A percentile compares a stretch with the other conserved stretches of the same genome.
phyloP scores from a whole-genome alignment of 2,113 vertebrate species.

The Sturnira hondurensis region DNA sequence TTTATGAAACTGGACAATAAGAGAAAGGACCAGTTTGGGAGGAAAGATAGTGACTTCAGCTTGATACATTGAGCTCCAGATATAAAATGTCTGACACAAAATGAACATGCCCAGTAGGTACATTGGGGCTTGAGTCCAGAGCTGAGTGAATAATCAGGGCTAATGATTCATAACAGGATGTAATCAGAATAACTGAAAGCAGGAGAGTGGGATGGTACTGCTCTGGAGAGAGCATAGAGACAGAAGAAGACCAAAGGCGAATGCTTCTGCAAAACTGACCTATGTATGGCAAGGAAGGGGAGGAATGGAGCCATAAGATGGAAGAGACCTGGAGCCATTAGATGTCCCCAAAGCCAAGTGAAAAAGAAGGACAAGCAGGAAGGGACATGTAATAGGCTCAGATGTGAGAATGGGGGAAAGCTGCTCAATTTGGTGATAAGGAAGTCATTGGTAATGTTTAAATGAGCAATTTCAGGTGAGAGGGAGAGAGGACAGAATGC shows the following conservation, averaged over 20 bases:
- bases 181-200: neutral
- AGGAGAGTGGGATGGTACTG: neutral
- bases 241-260: neutral
- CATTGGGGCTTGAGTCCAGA: neutral
- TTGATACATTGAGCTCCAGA: neutral
- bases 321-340: neutral
- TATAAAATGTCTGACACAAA: neutral
- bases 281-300: neutral
- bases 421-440: neutral
- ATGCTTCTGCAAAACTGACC: neutral
- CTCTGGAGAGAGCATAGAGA: neutral
- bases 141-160: neutral
- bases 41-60: neutral
- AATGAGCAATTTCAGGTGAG: neutral
- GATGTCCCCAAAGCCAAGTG: neutral
- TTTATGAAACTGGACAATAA: neutral
- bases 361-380: neutral
- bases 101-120: neutral
- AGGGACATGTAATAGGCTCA: neutral
- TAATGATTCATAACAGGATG: neutral
- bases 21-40: neutral
- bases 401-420: neutral
- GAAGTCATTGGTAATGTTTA: constrained; percentile 4
- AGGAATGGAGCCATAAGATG: neutral
- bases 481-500: neutral